These are phyloP conservation scores for Pogonocherus hispidulus DNA, from an alignment of 2,888 invertebrate species.

Conservation along the genomic window DNA sequence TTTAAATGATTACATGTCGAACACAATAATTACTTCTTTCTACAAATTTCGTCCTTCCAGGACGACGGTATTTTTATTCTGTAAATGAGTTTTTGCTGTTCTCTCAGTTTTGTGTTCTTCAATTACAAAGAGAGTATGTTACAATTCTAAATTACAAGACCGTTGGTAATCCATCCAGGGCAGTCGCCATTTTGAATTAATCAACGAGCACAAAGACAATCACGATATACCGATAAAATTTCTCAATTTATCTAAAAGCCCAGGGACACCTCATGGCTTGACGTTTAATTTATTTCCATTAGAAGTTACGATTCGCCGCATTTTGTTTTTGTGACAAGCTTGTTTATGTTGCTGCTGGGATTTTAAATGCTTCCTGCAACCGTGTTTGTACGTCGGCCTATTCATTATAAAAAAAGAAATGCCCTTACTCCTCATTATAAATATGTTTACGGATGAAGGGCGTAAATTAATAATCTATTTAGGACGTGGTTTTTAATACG, in stretches of 20 bases:
- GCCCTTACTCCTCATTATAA: neutral
- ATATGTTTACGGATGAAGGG: neutral
- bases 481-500: too few relatives aligned
- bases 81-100: neutral
- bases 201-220: conserved; percentile 22
- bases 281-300: conserved; percentile 29
- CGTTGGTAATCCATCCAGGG: neutral
- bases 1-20: too few relatives aligned
- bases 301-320: conserved; percentile 12
- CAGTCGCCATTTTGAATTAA: conserved; percentile 11
- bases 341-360: conserved; percentile 7
- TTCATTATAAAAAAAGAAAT: neutral
- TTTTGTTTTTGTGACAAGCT: conserved; percentile 4
- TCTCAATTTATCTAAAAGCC: conserved; percentile 27
- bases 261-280: conserved; percentile 18
- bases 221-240: conserved; percentile 21
- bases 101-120: neutral
- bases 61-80: neutral
- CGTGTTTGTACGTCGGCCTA: neutral
- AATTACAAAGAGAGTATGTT: neutral
- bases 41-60: too few relatives aligned
- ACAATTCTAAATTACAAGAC: conserved; percentile 11
- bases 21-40: too few relatives aligned
- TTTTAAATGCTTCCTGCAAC: conserved; percentile 4
- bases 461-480: too few relatives aligned